phyloP scores from a whole-genome alignment of 2,888 invertebrate species.

The Temnothorax unifasciatus region DNA sequence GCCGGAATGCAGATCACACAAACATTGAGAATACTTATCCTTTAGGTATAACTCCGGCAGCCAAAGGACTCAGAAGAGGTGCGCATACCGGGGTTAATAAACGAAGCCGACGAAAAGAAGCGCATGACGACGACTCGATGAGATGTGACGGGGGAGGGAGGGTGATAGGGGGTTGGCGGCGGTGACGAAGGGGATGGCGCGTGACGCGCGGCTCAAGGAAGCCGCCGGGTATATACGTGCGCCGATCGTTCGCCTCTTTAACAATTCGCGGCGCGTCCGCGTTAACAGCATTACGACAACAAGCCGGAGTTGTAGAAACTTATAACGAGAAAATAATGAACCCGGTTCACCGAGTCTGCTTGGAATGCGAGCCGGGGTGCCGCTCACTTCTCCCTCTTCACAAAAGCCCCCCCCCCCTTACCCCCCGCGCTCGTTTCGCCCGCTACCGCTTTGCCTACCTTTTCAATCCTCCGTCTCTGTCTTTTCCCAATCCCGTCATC shows the following conservation, averaged over 20 bases:
- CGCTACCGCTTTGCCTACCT: conserved; percentile 33
- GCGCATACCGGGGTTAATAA: conserved; percentile 44
- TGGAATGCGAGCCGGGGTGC: conserved; percentile 83
- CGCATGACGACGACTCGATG: conserved; percentile 26
- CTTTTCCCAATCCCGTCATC: background rate
- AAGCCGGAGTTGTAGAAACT: conserved; percentile 85
- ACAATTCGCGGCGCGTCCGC: conserved; percentile 85
- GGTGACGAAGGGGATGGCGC: conserved; percentile 50
- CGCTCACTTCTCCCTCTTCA: conserved; percentile 18
- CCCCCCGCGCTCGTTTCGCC: conserved; percentile 57
- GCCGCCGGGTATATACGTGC: conserved; percentile 69
- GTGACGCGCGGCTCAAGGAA: conserved; percentile 63
- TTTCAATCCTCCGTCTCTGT: conserved; percentile 57
- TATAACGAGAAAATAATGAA: conserved; percentile 86
- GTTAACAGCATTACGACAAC: conserved; percentile 86
- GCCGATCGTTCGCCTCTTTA: conserved; percentile 80
- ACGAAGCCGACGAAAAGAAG: conserved; percentile 51
- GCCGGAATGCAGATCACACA: conserved; percentile 42
- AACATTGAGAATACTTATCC: conserved; percentile 38
- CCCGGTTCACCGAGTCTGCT: conserved; percentile 84
- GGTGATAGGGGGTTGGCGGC: background rate
- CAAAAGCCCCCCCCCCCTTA: conserved; percentile 48
- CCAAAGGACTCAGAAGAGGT: conserved; percentile 24
- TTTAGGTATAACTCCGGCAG: conserved; percentile 10
- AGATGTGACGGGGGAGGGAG: background rate